These are phyloP conservation scores for Drosophila siamana DNA, from an alignment of 2,888 invertebrate species.

Conservation along the genomic window DNA sequence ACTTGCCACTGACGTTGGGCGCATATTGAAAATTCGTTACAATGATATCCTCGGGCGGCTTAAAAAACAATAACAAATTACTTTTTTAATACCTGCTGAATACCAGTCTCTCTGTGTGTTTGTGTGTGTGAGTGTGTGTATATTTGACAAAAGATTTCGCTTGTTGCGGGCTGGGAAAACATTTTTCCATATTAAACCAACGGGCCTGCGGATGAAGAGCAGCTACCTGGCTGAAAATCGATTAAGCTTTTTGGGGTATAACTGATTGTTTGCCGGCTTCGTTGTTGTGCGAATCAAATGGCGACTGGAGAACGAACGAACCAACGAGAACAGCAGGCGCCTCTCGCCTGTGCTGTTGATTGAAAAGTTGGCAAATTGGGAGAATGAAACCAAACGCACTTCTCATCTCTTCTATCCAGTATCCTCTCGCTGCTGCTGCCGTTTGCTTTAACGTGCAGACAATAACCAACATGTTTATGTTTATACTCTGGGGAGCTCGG, in stretches of 20 bases:
- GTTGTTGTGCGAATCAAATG: constrained; percentile 36
- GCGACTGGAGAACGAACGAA: not conserved
- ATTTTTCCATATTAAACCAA: constrained; percentile 68
- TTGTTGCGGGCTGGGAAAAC: constrained; percentile 62
- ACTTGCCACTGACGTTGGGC: constrained; percentile 60
- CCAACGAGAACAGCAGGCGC: not conserved
- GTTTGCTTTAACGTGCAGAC: constrained; percentile 52
- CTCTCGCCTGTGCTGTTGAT: constrained; percentile 49
- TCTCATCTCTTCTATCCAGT: not conserved
- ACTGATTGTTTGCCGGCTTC: constrained; percentile 63
- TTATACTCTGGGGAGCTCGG: constrained; percentile 51
- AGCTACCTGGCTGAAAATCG: constrained; percentile 65
- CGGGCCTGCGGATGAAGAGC: constrained; percentile 44
- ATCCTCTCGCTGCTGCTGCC: constrained; percentile 9
- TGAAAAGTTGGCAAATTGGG: constrained; percentile 54
- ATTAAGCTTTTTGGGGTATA: constrained; percentile 67
- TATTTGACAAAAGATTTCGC: constrained; percentile 67
- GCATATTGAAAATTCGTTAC: constrained; percentile 65
- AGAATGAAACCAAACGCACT: constrained; percentile 16
- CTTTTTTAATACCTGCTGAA: constrained; percentile 58
- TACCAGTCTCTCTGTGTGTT: constrained; percentile 17
- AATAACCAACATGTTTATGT: constrained; percentile 65
- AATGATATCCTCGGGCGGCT: constrained; percentile 62
- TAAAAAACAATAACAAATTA: constrained; percentile 69
- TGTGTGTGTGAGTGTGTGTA: constrained; percentile 27